Percentiles rank a stretch among this genome's conserved stretches.
Evolutionary conservation across 2,888 invertebrate species (phyloP).

Genomic region (Lasioglossum leucozonium): DNA sequence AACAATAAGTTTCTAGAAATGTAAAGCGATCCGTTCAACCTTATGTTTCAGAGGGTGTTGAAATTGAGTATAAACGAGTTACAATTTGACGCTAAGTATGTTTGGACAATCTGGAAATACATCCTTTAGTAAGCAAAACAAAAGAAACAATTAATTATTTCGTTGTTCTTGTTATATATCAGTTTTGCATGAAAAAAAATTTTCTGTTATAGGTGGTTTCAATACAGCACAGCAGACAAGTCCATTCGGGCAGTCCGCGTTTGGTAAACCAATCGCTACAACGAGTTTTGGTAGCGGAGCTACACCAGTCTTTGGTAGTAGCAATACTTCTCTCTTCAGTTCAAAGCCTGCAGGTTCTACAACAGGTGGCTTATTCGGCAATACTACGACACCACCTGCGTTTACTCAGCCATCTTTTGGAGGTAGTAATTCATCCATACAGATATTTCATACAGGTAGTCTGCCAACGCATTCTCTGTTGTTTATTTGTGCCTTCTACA

Average conservation of each 20-base stretch:
- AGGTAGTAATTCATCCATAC: constrained; percentile 73
- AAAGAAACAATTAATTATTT: background rate
- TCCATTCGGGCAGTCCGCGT: constrained; percentile 86
- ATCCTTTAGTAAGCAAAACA: constrained; percentile 82
- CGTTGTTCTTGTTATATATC: background rate
- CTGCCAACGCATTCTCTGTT: background rate
- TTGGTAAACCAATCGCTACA: constrained; percentile 87
- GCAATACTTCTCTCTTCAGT: constrained; percentile 87
- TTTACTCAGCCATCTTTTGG: constrained; percentile 87
- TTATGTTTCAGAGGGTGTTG: constrained; percentile 24
- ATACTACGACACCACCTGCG: constrained; percentile 87
- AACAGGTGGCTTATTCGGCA: constrained; percentile 88
- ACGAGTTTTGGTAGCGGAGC: constrained; percentile 88
- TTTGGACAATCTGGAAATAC: constrained; percentile 82
- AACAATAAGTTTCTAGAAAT: background rate
- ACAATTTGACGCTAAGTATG: constrained; percentile 67
- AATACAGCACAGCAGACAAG: constrained; percentile 85
- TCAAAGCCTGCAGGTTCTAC: constrained; percentile 84
- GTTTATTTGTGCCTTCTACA: constrained; percentile 55
- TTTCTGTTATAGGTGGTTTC: constrained; percentile 83
- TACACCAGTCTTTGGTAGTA: constrained; percentile 89
- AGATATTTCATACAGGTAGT: too few species aligned
- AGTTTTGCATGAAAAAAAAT: constrained; percentile 2
- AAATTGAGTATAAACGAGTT: background rate
- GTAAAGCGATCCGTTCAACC: background rate